A percentile compares a stretch with the other conserved stretches of the same genome.
These are phyloP conservation scores for Mus musculus DNA, from an alignment of 2,113 vertebrate genomes.

Conservation along the genomic window DNA sequence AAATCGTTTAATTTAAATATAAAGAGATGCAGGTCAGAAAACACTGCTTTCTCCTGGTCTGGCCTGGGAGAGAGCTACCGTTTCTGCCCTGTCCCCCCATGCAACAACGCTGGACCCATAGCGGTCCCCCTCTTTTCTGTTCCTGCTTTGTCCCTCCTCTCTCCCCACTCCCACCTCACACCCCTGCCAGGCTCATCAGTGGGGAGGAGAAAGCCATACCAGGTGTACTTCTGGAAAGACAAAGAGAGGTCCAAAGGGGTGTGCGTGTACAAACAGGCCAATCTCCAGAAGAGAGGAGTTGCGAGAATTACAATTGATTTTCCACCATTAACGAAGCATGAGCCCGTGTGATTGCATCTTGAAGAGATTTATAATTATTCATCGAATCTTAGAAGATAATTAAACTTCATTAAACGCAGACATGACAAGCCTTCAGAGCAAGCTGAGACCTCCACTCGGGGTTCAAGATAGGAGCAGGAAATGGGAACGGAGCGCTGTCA, in stretches of 20 bases:
- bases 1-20: neutral
- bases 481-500: neutral
- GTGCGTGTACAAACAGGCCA: constrained; percentile 64
- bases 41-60: neutral
- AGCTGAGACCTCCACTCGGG: constrained; percentile 74
- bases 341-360: constrained; percentile 89
- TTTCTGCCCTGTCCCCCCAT: neutral
- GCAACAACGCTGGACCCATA: neutral
- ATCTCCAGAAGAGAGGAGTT: constrained; percentile 85
- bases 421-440: constrained; percentile 86
- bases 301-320: constrained; percentile 88
- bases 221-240: constrained; percentile 38
- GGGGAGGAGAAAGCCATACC: constrained; percentile 43
- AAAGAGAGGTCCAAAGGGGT: constrained; percentile 51
- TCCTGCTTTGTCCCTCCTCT: neutral
- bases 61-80: neutral
- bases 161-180: no score
- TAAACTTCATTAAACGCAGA: constrained; percentile 88
- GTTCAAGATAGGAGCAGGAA: constrained; percentile 62
- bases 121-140: neutral
- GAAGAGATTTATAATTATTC: constrained; percentile 91
- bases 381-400: constrained; percentile 89
- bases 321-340: constrained; percentile 86
- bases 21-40: neutral
- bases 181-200: neutral